Base-by-base conservation (phyloP, 2,888 invertebrate species). In the Odontothrips loti region DNA sequence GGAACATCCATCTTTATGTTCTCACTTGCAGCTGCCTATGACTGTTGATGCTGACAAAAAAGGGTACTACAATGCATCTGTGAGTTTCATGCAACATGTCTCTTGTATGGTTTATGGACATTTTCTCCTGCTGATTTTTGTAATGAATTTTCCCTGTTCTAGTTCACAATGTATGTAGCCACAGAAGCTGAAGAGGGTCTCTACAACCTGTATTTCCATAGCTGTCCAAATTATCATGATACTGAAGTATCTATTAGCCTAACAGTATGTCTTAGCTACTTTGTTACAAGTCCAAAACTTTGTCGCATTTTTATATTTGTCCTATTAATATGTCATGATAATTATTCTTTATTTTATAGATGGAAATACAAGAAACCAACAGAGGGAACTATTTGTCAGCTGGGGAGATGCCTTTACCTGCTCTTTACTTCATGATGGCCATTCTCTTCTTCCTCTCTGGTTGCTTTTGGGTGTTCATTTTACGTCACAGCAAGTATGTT, bases 401-500 rank as follows among this genome's bases (percentile, higher is more conserved):
- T 0, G 98, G 98, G 0, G 97, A 98, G 88, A 97, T 98, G 92
- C 98, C 98, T 0, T 89, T 98, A 51, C 99, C 99, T 0, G 92
- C 94, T 0, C 88, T 99, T 1, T 99, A 97, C 88, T 95, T 96
- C 85, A 93, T 95, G 90, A 95, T 98, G 93, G 93, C 97, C 0
- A 87, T 97, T 4, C 88, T 97, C 48, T 99, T 97, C 89, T 93
- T 96, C 84, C 87, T 95, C 79, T 93, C 96, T n/a, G 97, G 96
- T 0, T 91, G 94, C 79, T 92, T 97, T 84, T 99, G 99, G 99
- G 92, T 96, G 3, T 95, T 94, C 85, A 92, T 97, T 79, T 89
- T 99, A 15, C 92, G 92, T 83, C 93, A 92, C 84, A 95, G 94
- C 90, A 91, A 90, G 92, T 92, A 86, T 86, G 90, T 85, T 81